Base-by-base conservation (phyloP, 2,113 vertebrate species). In the Delphinus delphis region DNA sequence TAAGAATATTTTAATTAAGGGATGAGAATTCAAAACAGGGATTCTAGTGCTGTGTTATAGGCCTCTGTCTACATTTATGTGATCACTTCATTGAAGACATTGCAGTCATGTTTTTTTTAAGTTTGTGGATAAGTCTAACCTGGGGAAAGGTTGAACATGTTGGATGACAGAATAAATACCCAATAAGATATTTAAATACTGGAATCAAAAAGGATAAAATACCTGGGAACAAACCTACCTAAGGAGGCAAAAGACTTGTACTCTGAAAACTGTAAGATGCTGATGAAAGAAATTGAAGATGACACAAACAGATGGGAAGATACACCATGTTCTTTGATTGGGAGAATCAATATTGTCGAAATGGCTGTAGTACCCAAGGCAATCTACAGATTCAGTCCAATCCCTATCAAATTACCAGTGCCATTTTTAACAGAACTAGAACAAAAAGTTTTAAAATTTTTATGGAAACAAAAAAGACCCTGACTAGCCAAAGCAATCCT, bases 381-480 rank as follows among this genome's bases (percentile, higher is more conserved):
- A 50, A 12, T 77, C 9, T 77, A 50, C 20, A 77, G 74, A 50
- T 50, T 76, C 17, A 50, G 4, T 77, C 8, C 47, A 50, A 77
- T 77, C 6, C 41, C 41, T 41, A 6, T 41, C 41, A 41, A 41
- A 20, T 50, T 50, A 33, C 15, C 73, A 76, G 11, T 33, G 8
- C 2, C 47, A 53, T 77, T 50, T 50, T 50, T 77, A 53, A 77
- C 31, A 77, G 44, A 77, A 53, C 47, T 77, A 50, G 44, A 21
- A 53, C 28, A 76, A 50, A 50, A 76, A 31, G 1, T 50, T 77
- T 77, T 1, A 53, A 33, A 38, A 50, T 77, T 33, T 77, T 5
- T 12, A 50, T 50, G 0, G 0, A 77, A 77, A 21, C 4, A 31
- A 0, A 6, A 12, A 21, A 77, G 28, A 33, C 44, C 47, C 74